Percentiles rank a stretch among this genome's conserved stretches.
Evolutionary conservation across 1,140 invertebrate genomes (phyloP).

Genomic region (Drosophila elegans): DNA sequence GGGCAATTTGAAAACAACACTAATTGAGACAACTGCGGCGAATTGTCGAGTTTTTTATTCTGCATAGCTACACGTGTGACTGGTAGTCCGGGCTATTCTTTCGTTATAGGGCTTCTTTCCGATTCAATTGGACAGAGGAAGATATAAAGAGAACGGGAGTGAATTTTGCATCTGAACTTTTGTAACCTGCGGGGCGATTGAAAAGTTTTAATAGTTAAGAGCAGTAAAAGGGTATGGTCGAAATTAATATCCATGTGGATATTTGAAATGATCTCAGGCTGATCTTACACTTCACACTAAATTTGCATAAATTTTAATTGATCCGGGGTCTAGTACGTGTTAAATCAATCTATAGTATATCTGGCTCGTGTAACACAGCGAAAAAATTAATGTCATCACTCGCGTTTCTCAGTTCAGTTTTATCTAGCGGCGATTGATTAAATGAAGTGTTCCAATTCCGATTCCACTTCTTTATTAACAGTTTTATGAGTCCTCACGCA

Average conservation of each 20-base stretch:
- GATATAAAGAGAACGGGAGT: constrained; percentile 1
- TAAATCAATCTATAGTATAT: constrained; percentile 14
- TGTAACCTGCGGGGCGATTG: neutral
- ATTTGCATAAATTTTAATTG: constrained; percentile 45
- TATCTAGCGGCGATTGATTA: constrained; percentile 7
- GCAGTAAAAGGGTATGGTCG: too few species aligned
- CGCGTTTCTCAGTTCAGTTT: constrained; percentile 41
- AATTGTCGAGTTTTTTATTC: constrained; percentile 2
- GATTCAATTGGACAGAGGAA: constrained; percentile 1
- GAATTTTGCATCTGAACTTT: constrained; percentile 5
- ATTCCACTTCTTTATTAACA: constrained; percentile 22
- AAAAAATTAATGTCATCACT: constrained; percentile 11
- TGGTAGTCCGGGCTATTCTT: constrained; percentile 14
- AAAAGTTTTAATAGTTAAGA: neutral
- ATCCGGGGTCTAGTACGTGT: constrained; percentile 2
- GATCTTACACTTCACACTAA: neutral
- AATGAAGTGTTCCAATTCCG: constrained; percentile 12
- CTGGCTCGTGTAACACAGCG: neutral
- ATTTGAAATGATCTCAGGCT: constrained; percentile 9
- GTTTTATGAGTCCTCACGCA: constrained; percentile 6
- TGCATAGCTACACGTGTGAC: neutral
- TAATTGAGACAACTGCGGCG: constrained; percentile 48
- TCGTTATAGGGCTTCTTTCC: constrained; percentile 38
- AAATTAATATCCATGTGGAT: too few species aligned
- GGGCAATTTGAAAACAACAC: constrained; percentile 43